A percentile compares a stretch with the other conserved stretches of the same genome.
These are phyloP conservation scores for Odobenus rosmarus DNA, from an alignment of 2,113 vertebrate species.

Conservation along the genomic window DNA sequence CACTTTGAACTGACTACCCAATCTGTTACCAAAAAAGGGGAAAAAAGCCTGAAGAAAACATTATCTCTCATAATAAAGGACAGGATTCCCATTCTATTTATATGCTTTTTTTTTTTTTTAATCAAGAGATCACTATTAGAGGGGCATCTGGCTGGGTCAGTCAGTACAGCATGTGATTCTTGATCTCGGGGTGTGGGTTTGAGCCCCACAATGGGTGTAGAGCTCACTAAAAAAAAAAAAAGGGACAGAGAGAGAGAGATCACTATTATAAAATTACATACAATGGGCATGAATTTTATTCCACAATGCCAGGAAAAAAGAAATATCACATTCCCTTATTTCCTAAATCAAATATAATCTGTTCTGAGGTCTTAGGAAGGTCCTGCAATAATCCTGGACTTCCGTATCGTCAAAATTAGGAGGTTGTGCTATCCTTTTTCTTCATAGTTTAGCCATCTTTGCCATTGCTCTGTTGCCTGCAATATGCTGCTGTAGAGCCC, in stretches of 20 bases:
- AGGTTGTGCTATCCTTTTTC: neutral
- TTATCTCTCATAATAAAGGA: neutral
- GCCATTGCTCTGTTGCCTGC: neutral
- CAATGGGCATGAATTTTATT: neutral
- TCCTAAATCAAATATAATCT: neutral
- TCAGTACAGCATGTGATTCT: neutral
- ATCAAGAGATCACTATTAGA: neutral
- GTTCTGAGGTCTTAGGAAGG: neutral
- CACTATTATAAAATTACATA: neutral
- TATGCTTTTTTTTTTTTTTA: neutral
- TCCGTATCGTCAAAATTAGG: neutral
- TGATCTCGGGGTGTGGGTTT: neutral
- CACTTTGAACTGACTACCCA: neutral
- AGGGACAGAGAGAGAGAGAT: neutral
- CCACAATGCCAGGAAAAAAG: neutral
- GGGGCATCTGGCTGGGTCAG: neutral
- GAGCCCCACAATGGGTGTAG: neutral
- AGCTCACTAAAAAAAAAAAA: neutral
- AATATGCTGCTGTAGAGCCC: neutral
- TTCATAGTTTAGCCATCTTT: neutral
- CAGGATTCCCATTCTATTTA: neutral
- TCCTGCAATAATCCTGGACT: neutral
- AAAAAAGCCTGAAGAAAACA: neutral
- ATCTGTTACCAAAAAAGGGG: neutral
- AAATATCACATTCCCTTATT: neutral